Base-by-base conservation (phyloP, 30 jellyfish, hydroid and myxozoan genomes). In the Cassiopea andromeda region DNA sequence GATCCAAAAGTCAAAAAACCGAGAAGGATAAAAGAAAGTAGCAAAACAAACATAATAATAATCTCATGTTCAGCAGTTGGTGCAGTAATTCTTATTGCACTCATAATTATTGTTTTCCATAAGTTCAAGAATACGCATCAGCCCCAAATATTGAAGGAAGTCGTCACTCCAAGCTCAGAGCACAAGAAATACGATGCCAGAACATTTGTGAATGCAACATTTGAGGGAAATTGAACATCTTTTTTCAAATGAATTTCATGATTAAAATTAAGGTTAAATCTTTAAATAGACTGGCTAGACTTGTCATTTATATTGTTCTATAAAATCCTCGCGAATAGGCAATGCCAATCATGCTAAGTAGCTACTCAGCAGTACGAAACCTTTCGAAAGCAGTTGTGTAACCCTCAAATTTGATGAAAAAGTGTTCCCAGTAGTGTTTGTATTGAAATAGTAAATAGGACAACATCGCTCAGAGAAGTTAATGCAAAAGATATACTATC, bases 141-240 rank as follows among this genome's bases (percentile, higher is more conserved):
- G 48, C 46, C 79, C 6, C 47, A 45, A 27, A 59, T n/a, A 16
- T 43, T 80, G 44, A 44, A 48, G 16, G 89, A 80, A 16, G 58
- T 60, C 12, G 89, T 69, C 38, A 80, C 89, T 3, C 89, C 89
- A 17, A 67, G 80, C 18, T 17, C 49, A 9, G 80, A 67, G 1
- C 89, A 80, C 43, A 64, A 64, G 68, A 64, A 60, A 46, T 67
- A 46, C 60, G 81, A 80, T 58, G 68, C 89, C 9, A 80, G 64
- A 45, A 80, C 89, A 44, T 80, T 80, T n/a, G 89, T 80, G 48
- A 80, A 80, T 45, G 78, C 17, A 10, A 59, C 89, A 43, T 80
- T 58, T 27, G 89, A 80, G 7, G 16, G 71, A 18, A 58, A 58
- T 58, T 58, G 14, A 14, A 58, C 8, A 6, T 7, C 13, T 6